These are phyloP conservation scores for Agraylea sexmaculata DNA, from an alignment of 1,140 invertebrate genomes.

Conservation along the genomic window DNA sequence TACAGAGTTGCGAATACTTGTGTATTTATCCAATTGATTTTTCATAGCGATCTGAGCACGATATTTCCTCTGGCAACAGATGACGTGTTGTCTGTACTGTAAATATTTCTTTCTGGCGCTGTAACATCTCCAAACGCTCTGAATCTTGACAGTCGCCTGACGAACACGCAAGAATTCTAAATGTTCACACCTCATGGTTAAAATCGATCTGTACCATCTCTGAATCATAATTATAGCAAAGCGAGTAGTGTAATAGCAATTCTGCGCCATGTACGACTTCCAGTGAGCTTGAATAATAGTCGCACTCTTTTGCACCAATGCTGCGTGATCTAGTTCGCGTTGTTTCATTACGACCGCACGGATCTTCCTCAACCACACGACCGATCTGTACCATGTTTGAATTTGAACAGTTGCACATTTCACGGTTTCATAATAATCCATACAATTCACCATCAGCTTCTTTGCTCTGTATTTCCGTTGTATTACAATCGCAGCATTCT, in stretches of 20 bases:
- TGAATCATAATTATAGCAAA: conserved; percentile 27
- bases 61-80: conserved; percentile 32
- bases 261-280: conserved; percentile 25
- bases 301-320: conserved; percentile 23
- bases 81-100: conserved; percentile 23
- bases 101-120: conserved; percentile 26
- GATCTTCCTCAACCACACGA: no score
- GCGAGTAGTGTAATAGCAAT: conserved; percentile 24
- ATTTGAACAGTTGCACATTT: conserved; percentile 28
- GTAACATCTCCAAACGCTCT: conserved; percentile 48
- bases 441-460: conserved; percentile 24
- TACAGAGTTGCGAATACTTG: conserved; percentile 30
- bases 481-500: conserved; percentile 25
- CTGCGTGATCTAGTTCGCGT: conserved; percentile 23
- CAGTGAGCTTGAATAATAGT: conserved; percentile 30
- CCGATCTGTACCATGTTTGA: conserved; percentile 36
- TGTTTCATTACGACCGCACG: conserved; percentile 24
- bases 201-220: conserved; percentile 27
- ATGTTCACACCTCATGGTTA: conserved; percentile 1
- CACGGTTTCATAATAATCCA: no score
- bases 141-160: conserved; percentile 45
- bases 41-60: not conserved
- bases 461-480: conserved; percentile 36
- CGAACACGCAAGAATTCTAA: conserved; percentile 26
- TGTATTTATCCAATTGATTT: conserved; percentile 32